Base-by-base conservation (phyloP, 2,888 invertebrate genomes). In the Pristionchus entomophagus region DNA sequence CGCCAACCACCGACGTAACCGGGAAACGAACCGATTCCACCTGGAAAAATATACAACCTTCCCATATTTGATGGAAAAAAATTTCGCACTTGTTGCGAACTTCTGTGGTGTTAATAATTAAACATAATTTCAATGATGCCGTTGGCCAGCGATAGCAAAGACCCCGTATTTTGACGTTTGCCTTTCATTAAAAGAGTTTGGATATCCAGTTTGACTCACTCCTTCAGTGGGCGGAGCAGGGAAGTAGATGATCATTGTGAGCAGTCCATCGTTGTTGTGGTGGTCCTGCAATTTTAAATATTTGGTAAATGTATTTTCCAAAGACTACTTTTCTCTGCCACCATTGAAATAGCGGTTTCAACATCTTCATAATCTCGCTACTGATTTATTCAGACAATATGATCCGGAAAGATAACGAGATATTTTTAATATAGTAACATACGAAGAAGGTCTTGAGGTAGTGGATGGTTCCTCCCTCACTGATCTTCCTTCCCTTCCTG, bases 261-360 rank as follows among this genome's bases (percentile, higher is more conserved):
- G 41, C 10, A 81, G 81, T 1, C 22, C 51, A 53, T 32, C 38
- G 81, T 81, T 81, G 81, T 81, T 51, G 81, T 81, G 81, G 22
- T 53, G 56, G 12, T 19, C 35, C 81, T 81, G 81, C 32, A 35
- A 69, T 56, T 26, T n/a, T n/a, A n/a, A n/a, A 56, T 56, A 56
- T 26, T 56, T 26, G 56, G 10, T 56, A 56, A 51, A 14, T 19
- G 51, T 51, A 51, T 10, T 19, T 19, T 51, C 51, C 17, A 51
- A 19, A 51, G 14, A 19, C 14, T 51, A 51, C 51, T 19, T 17
- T 12, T 51, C 1, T 19, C 19, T n/a, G n/a, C 56, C 22, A 56
- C n/a, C 26, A 56, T 22, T 26, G n/a, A n/a, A 56, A 3, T 51
- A 6, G 14, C 51, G 3, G 56, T 26, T 26, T 56, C 56, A 56